Evolutionary conservation across 2,888 invertebrate species (phyloP).

Genomic region (Chirona hameri): DNA sequence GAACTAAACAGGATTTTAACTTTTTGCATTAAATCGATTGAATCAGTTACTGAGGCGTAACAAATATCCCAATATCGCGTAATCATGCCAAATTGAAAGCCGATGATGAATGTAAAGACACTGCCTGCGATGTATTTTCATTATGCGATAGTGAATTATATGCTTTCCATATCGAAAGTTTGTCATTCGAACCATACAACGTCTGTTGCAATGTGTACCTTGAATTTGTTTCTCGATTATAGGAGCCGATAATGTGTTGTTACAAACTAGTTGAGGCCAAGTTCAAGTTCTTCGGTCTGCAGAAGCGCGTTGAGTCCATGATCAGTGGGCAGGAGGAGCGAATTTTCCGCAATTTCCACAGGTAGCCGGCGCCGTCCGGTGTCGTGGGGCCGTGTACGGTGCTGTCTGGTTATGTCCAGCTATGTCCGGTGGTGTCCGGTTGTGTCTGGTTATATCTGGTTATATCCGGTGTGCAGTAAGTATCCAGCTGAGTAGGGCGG

Average conservation of each 20-base stretch:
- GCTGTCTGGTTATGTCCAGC: background rate
- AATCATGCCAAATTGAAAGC: too few relatives aligned
- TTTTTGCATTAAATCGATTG: too few relatives aligned
- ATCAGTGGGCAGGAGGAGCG: background rate
- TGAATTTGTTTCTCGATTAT: background rate
- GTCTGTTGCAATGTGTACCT: background rate
- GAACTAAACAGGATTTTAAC: too few relatives aligned
- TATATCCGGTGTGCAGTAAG: too few relatives aligned
- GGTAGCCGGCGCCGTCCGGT: background rate
- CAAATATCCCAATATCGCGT: too few relatives aligned
- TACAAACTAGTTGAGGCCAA: background rate
- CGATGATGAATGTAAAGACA: too few relatives aligned
- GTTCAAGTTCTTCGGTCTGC: conserved; percentile 11
- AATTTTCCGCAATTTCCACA: background rate
- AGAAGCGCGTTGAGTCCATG: background rate
- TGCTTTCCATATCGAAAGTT: too few relatives aligned
- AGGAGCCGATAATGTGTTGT: background rate
- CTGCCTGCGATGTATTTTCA: too few relatives aligned
- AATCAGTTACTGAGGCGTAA: too few relatives aligned
- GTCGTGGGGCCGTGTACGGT: background rate
- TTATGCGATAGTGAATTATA: too few relatives aligned
- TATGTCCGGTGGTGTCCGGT: background rate
- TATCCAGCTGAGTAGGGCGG: too few relatives aligned
- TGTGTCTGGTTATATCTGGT: background rate
- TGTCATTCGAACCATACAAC: background rate